Conservation (phyloP, 2,797 vertebrate genomes). For the Propithecus deckenii region DNA sequence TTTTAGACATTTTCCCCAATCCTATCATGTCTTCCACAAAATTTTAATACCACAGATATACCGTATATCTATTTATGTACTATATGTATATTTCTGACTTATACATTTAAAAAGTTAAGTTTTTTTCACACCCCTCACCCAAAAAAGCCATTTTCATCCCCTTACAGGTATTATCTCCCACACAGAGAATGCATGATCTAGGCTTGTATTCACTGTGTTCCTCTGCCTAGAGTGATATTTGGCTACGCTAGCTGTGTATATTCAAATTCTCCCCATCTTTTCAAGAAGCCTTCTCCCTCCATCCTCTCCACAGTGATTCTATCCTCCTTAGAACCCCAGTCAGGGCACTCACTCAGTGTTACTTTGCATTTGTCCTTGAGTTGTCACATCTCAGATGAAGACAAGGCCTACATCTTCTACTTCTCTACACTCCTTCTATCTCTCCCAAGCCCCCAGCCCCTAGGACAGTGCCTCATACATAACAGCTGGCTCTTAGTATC, state of each 20-base stretch:
- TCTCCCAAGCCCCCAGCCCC: background rate
- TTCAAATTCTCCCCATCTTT: background rate
- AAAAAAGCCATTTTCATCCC: background rate
- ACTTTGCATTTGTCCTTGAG: background rate
- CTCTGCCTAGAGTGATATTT: background rate
- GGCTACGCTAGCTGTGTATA: background rate
- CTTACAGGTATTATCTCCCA: background rate
- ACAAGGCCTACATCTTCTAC: background rate
- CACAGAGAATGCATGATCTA: background rate
- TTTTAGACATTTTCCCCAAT: background rate
- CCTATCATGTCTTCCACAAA: background rate
- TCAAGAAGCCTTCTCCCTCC: background rate
- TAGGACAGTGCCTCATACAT: background rate
- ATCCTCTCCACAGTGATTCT: background rate
- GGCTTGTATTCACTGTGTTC: background rate
- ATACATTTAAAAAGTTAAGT: background rate
- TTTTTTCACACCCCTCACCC: background rate
- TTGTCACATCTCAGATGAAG: background rate
- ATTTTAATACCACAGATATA: conserved; percentile 19
- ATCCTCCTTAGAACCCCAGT: background rate
- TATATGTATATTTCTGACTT: background rate
- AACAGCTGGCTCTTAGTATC: background rate
- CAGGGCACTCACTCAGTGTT: background rate
- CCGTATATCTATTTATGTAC: background rate
- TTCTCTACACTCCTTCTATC: background rate